phyloP scores from a whole-genome alignment of 2,888 invertebrate genomes.

The Cosmorhoe ocellata region DNA sequence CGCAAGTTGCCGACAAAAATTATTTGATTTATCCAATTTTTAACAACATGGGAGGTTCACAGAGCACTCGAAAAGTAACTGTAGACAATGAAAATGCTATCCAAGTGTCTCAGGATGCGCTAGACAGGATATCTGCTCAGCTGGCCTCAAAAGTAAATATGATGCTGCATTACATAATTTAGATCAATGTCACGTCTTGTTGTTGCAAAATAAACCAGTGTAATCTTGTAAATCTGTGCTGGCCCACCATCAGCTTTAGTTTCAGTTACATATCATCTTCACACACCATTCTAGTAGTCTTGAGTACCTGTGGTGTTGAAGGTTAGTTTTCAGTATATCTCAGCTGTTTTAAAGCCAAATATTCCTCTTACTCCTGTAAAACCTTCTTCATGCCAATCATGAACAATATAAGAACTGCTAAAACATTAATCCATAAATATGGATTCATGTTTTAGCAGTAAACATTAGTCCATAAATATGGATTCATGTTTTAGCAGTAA shows the following conservation, averaged over 20 bases:
- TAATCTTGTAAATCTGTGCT: slow-evolving; percentile 7
- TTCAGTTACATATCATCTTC: not conserved
- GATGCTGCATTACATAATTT: slow-evolving; percentile 77
- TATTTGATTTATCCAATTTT: slow-evolving; percentile 40
- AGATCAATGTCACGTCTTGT: slow-evolving; percentile 68
- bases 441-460: no score
- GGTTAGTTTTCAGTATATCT: slow-evolving; percentile 12
- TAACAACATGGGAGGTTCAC: slow-evolving; percentile 80
- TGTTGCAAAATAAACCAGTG: slow-evolving; percentile 28
- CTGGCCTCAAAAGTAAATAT: slow-evolving; percentile 71
- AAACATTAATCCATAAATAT: not conserved
- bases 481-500: no score
- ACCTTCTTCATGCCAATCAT: not conserved
- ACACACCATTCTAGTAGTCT: not conserved
- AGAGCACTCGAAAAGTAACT: slow-evolving; percentile 79
- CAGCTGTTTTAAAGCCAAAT: not conserved
- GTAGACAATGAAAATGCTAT: slow-evolving; percentile 78
- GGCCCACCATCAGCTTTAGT: not conserved
- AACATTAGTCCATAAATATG: not conserved
- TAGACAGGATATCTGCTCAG: slow-evolving; percentile 74
- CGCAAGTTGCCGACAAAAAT: slow-evolving; percentile 66
- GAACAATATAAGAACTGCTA: not conserved
- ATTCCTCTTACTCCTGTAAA: not conserved
- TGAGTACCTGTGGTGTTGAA: not conserved
- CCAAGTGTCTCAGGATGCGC: slow-evolving; percentile 76